These are phyloP conservation scores for Epizoanthus rinbou DNA, from an alignment of 92 coral and sea anemone genomes.

Conservation along the genomic window DNA sequence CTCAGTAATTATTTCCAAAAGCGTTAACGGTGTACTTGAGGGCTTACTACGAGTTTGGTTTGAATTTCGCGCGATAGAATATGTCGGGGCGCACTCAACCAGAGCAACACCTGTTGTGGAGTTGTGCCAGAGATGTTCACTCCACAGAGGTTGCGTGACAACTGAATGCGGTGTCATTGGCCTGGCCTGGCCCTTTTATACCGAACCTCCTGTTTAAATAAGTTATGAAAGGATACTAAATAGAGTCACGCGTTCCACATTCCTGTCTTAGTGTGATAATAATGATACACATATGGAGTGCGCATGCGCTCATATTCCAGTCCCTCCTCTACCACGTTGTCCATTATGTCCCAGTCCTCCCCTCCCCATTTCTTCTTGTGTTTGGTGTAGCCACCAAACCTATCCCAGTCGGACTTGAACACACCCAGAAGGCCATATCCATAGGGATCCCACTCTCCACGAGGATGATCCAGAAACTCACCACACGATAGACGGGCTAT, in stretches of 20 bases:
- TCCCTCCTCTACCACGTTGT: constrained; percentile 41
- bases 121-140: too few relatives aligned
- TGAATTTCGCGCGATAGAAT: too few relatives aligned
- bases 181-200: too few relatives aligned
- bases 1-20: too few relatives aligned
- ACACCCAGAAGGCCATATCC: constrained; percentile 72
- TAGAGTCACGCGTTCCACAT: constrained; percentile 39
- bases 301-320: constrained; percentile 68
- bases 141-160: too few relatives aligned
- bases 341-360: constrained; percentile 69
- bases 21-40: too few relatives aligned
- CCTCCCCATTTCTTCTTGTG: constrained; percentile 54
- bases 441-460: constrained; percentile 58
- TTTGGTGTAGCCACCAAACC: constrained; percentile 54
- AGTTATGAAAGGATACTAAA: too few relatives aligned
- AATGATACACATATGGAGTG: constrained; percentile 47
- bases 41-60: too few relatives aligned
- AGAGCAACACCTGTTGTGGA: too few relatives aligned
- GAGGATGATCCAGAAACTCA: constrained; percentile 45
- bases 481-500: constrained; percentile 54
- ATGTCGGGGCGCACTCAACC: too few relatives aligned
- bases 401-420: constrained; percentile 82
- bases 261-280: constrained; percentile 58
- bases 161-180: too few relatives aligned
- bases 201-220: too few relatives aligned